phyloP scores from a whole-genome alignment of 1,140 invertebrate genomes.

The Eriosoma lanigerum region DNA sequence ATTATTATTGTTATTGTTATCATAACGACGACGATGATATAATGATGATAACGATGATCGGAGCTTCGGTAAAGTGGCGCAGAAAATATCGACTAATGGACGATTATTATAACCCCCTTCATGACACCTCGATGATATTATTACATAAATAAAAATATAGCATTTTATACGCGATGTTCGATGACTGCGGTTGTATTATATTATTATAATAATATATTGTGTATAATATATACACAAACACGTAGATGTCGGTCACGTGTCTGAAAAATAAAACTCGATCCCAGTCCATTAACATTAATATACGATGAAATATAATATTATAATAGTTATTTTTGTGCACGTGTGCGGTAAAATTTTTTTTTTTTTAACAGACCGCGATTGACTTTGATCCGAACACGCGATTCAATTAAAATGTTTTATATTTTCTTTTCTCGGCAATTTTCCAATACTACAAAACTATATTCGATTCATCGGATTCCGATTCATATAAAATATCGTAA shows the following conservation, averaged over 20 bases:
- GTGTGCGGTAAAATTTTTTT: no score
- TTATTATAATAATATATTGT: no score
- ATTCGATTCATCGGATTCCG: no score
- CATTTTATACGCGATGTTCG: not conserved
- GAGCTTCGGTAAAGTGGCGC: constrained; percentile 38
- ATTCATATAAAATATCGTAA: no score
- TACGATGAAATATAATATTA: no score
- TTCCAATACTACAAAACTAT: no score
- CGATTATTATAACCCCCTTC: constrained; percentile 36
- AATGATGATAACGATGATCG: not conserved
- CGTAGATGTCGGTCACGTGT: no score
- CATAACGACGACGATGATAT: not conserved
- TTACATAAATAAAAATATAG: not conserved
- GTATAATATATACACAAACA: no score
- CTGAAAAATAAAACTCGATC: no score
- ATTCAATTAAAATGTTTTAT: not conserved
- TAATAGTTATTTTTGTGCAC: no score
- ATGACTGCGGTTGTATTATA: not conserved
- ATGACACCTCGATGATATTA: not conserved
- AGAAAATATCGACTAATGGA: constrained; percentile 12
- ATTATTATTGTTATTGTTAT: constrained; percentile 21
- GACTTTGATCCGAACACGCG: not conserved
- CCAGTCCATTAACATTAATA: no score
- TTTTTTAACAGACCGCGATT: not conserved
- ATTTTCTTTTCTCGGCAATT: no score